Evolutionary conservation across 2,888 invertebrate genomes (phyloP).

Genomic region (Morpho helenor): DNA sequence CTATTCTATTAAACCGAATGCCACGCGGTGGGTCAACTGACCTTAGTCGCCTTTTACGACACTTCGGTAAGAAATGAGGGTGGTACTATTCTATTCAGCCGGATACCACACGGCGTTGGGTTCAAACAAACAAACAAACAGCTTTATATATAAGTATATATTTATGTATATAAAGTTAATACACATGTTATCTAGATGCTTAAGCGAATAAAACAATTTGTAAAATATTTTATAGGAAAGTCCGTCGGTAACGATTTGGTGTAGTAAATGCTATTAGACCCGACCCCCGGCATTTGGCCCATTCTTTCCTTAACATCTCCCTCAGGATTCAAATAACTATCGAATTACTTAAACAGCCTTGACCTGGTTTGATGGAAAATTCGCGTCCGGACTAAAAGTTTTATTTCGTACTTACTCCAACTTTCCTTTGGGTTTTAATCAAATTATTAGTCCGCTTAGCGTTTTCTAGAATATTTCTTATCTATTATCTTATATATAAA

Average conservation of each 20-base stretch:
- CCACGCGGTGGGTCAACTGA: too few species aligned
- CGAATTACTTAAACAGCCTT: slow-evolving; percentile 21
- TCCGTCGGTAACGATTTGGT: slow-evolving; percentile 16
- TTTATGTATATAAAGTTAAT: too few species aligned
- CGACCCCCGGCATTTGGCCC: slow-evolving; percentile 15
- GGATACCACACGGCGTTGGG: too few species aligned
- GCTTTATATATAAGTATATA: too few species aligned
- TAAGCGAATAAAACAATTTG: slow-evolving; percentile 21
- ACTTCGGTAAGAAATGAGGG: too few species aligned
- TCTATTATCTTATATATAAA: too few species aligned
- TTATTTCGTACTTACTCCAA: not conserved
- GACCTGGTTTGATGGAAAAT: slow-evolving; percentile 8
- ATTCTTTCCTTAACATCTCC: slow-evolving; percentile 22
- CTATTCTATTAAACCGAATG: too few species aligned
- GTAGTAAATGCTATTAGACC: slow-evolving; percentile 22
- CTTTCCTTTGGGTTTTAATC: slow-evolving; percentile 5
- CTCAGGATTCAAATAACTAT: slow-evolving; percentile 23
- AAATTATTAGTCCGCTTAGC: slow-evolving; percentile 1
- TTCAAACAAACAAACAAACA: too few species aligned
- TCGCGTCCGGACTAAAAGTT: slow-evolving; percentile 2
- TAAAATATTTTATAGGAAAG: slow-evolving; percentile 21
- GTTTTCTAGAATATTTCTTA: too few species aligned
- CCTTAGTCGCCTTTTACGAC: too few species aligned
- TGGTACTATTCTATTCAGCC: too few species aligned
- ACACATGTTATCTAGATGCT: too few species aligned